phyloP scores from a whole-genome alignment of 64 coral and sea anemone species.

The Exaiptasia diaphana region DNA sequence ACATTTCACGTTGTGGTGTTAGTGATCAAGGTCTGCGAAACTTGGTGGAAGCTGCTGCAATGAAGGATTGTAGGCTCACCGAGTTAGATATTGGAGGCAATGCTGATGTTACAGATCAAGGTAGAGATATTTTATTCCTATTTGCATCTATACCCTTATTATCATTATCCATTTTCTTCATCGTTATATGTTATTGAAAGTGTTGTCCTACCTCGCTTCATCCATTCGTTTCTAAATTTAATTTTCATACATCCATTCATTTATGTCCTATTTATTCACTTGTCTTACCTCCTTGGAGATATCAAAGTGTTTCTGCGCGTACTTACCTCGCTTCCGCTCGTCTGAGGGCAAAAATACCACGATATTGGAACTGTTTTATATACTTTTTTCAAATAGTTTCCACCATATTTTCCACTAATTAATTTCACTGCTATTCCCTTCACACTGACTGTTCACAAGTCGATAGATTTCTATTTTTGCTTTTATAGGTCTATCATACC shows the following conservation, averaged over 20 bases:
- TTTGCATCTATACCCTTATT: conserved; percentile 9
- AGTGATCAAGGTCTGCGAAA: not conserved
- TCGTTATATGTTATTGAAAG: too few species aligned
- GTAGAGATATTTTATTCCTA: not conserved
- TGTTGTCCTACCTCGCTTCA: not conserved
- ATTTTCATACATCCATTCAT: not conserved
- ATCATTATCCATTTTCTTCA: not conserved
- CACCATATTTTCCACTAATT: too few species aligned
- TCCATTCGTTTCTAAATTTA: not conserved
- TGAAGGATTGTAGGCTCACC: not conserved
- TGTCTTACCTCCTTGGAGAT: not conserved
- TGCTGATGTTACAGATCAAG: not conserved
- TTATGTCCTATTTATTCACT: not conserved
- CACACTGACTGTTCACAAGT: not conserved
- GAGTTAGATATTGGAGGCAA: not conserved
- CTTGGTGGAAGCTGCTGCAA: not conserved
- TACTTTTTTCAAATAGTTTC: too few species aligned
- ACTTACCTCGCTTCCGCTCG: not conserved
- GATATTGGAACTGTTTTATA: too few species aligned
- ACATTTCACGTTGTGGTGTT: not conserved
- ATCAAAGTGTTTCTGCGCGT: not conserved
- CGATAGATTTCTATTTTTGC: not conserved
- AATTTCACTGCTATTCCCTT: too few species aligned
- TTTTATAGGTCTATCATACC: not conserved
- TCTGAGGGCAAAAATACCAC: not conserved